These are phyloP conservation scores for Anthoptus insignis DNA, from an alignment of 2,888 invertebrate species.

Conservation along the genomic window DNA sequence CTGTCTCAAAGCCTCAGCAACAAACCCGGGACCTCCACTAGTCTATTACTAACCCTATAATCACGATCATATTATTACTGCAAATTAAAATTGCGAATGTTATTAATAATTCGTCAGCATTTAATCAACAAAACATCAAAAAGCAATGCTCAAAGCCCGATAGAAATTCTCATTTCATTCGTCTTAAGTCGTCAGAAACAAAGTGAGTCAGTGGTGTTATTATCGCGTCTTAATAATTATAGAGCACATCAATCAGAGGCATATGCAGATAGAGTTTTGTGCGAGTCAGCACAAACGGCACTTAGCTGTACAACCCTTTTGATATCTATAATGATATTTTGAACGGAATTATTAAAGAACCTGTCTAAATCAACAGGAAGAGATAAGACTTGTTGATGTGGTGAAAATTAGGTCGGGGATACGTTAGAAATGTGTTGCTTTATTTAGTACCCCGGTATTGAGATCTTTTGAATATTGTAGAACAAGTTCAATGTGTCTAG, in stretches of 20 bases:
- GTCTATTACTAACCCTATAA: too few species aligned
- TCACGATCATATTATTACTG: conserved; percentile 40
- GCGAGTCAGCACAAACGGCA: conserved; percentile 84
- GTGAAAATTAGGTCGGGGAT: not conserved
- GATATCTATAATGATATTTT: conserved; percentile 83
- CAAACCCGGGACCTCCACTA: too few species aligned
- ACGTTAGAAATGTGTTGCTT: not conserved
- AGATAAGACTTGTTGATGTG: conserved; percentile 47
- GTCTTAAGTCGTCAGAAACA: conserved; percentile 86
- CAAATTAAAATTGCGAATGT: conserved; percentile 60
- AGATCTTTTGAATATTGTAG: too few species aligned
- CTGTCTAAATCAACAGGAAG: conserved; percentile 60
- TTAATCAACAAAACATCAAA: conserved; percentile 85
- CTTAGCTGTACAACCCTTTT: conserved; percentile 84
- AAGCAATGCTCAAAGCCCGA: conserved; percentile 80
- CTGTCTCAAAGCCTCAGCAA: too few species aligned
- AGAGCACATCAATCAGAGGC: conserved; percentile 86
- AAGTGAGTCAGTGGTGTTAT: conserved; percentile 86
- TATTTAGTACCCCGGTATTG: too few species aligned
- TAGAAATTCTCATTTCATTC: conserved; percentile 86
- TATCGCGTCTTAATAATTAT: conserved; percentile 87
- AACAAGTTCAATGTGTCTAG: too few species aligned
- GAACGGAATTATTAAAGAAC: conserved; percentile 76
- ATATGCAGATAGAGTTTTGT: conserved; percentile 85
- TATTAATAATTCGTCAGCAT: conserved; percentile 72